Evolutionary conservation across 2,797 vertebrate genomes (phyloP).

Genomic region (Arctocebus calabarensis): DNA sequence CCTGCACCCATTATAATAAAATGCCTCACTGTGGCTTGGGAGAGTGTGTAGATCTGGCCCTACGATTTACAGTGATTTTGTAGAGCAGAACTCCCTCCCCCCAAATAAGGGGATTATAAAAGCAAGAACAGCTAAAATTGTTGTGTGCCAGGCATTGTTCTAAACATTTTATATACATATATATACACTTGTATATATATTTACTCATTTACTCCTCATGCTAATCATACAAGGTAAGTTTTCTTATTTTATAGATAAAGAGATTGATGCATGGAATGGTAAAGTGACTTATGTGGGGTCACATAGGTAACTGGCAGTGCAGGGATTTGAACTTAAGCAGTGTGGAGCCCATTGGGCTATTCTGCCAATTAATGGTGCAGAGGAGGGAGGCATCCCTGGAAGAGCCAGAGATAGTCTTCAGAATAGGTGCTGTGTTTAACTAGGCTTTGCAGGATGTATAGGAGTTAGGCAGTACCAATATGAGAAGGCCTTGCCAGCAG

Average conservation of each 20-base stretch:
- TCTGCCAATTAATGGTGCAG: background rate
- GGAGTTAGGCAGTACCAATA: background rate
- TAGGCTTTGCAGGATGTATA: constrained; percentile 7
- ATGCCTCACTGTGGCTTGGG: background rate
- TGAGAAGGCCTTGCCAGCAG: background rate
- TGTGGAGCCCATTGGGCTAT: background rate
- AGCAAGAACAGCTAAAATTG: background rate
- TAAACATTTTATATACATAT: background rate
- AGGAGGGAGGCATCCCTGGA: background rate
- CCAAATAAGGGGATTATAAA: background rate
- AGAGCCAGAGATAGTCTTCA: background rate
- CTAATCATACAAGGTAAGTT: background rate
- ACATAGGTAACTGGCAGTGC: background rate
- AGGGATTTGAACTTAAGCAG: background rate
- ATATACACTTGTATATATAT: background rate
- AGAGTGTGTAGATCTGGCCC: background rate
- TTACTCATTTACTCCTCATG: background rate
- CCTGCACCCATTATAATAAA: background rate
- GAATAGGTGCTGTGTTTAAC: background rate
- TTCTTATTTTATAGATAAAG: background rate
- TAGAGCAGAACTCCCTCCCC: background rate
- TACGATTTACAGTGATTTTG: background rate
- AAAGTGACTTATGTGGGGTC: background rate
- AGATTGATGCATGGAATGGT: background rate
- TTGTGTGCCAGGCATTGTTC: background rate